Percentiles rank a stretch among this genome's conserved stretches.
Evolutionary conservation across 2,888 invertebrate genomes (phyloP).

Genomic region (Geophilus truncorum): DNA sequence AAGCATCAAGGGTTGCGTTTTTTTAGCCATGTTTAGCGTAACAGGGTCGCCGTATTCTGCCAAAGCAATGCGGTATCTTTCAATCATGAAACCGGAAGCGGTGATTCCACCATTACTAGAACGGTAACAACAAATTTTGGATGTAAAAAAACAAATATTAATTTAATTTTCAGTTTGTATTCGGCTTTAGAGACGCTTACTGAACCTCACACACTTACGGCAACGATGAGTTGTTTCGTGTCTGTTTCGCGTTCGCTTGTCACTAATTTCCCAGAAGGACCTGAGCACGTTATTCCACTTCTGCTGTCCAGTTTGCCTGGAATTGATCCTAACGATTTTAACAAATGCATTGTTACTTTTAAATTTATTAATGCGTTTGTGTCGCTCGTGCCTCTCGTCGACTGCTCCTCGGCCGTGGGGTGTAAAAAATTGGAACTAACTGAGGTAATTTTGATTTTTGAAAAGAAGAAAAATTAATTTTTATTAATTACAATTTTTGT

Average conservation of each 20-base stretch:
- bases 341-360: conserved; percentile 59
- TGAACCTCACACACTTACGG: conserved; percentile 77
- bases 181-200: conserved; percentile 76
- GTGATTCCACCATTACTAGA: conserved; percentile 79
- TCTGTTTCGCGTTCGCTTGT: conserved; percentile 64
- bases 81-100: conserved; percentile 70
- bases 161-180: conserved; percentile 55
- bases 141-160: neutral
- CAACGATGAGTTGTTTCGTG: conserved; percentile 65
- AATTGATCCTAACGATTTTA: conserved; percentile 81
- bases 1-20: conserved; percentile 63
- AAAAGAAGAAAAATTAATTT: neutral
- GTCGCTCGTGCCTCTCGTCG: conserved; percentile 73
- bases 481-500: neutral
- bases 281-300: conserved; percentile 73
- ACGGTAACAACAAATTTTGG: no score
- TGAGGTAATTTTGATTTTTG: conserved; percentile 51
- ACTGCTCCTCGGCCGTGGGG: conserved; percentile 71
- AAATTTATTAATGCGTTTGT: conserved; percentile 71
- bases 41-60: conserved; percentile 59
- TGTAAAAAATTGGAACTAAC: conserved; percentile 61
- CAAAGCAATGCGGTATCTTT: conserved; percentile 66
- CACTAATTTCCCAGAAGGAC: conserved; percentile 64
- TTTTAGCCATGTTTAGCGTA: conserved; percentile 74
- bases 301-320: conserved; percentile 76